A percentile compares a stretch with the other conserved stretches of the same genome.
These are phyloP conservation scores for Gibbula magus DNA, from an alignment of 2,888 invertebrate species.

Conservation along the genomic window DNA sequence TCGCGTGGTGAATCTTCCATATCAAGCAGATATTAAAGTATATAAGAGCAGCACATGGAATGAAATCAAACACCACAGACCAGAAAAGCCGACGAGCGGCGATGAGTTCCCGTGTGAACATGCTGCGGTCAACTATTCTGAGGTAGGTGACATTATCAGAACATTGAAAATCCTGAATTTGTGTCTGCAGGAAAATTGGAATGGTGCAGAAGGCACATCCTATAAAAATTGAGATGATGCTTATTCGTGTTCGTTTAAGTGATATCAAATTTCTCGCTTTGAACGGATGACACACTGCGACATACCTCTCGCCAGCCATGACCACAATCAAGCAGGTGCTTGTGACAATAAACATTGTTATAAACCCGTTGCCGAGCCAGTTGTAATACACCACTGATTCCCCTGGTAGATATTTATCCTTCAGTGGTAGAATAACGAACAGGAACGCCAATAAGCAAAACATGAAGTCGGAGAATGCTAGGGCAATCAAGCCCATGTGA, in stretches of 20 bases:
- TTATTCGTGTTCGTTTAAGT: conserved; percentile 63
- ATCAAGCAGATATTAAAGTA: conserved; percentile 71
- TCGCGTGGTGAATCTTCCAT: conserved; percentile 57
- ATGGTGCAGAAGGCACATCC: conserved; percentile 58
- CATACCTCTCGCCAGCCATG: conserved; percentile 72
- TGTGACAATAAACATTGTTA: conserved; percentile 71
- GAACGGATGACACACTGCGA: conserved; percentile 73
- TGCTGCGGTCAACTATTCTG: conserved; percentile 41
- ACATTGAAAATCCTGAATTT: conserved; percentile 44
- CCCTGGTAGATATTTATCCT: conserved; percentile 42
- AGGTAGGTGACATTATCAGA: conserved; percentile 46
- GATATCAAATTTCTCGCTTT: conserved; percentile 70
- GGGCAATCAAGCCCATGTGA: conserved; percentile 70
- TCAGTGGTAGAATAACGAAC: conserved; percentile 58
- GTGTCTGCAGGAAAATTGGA: conserved; percentile 63
- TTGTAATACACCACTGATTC: conserved; percentile 59
- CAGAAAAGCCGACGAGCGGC: conserved; percentile 60
- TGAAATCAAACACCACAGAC: conserved; percentile 68
- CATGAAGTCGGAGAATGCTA: conserved; percentile 72
- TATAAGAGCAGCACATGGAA: conserved; percentile 67
- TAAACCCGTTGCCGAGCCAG: conserved; percentile 61
- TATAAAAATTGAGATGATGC: conserved; percentile 58
- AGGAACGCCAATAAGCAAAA: conserved; percentile 70
- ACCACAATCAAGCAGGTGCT: conserved; percentile 73
- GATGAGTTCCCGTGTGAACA: conserved; percentile 47